Evolutionary conservation across 2,888 invertebrate genomes (phyloP).

Genomic region (Scrobipalpa costella): DNA sequence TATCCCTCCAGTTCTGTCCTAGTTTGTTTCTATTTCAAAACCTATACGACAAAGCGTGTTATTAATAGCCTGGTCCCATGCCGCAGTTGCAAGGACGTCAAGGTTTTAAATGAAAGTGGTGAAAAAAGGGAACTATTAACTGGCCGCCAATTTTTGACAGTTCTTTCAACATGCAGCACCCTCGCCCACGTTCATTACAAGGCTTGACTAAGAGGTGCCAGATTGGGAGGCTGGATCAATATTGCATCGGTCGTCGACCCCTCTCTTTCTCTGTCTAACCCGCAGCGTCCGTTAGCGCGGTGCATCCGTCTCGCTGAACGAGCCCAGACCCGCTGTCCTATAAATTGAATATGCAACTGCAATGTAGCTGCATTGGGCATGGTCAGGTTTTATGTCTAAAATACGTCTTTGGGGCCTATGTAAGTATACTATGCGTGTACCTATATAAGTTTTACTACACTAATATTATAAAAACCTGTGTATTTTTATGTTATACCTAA

Average conservation of each 20-base stretch:
- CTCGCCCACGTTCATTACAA: too few relatives aligned
- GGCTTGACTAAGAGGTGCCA: background rate
- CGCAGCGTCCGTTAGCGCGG: constrained; percentile 27
- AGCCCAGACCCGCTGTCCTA: constrained; percentile 42
- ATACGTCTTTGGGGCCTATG: too few relatives aligned
- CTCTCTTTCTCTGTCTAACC: constrained; percentile 49
- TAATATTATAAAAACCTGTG: too few relatives aligned
- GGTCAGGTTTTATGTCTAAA: background rate
- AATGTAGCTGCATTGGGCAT: constrained; percentile 37
- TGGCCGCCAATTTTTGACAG: too few relatives aligned
- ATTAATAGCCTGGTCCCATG: background rate
- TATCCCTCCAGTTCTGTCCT: background rate
- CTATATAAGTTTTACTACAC: too few relatives aligned
- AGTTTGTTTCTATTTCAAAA: background rate
- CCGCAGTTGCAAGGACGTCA: too few relatives aligned
- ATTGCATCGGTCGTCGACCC: constrained; percentile 46
- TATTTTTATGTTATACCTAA: too few relatives aligned
- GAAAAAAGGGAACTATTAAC: too few relatives aligned
- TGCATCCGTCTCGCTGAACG: background rate
- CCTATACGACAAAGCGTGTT: background rate
- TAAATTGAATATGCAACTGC: constrained; percentile 47
- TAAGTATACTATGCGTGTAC: too few relatives aligned
- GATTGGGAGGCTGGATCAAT: constrained; percentile 27
- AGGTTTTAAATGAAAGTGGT: too few relatives aligned
- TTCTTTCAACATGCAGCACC: too few relatives aligned